Base-by-base conservation (phyloP, 2,113 vertebrate genomes). In the Geococcyx californianus region DNA sequence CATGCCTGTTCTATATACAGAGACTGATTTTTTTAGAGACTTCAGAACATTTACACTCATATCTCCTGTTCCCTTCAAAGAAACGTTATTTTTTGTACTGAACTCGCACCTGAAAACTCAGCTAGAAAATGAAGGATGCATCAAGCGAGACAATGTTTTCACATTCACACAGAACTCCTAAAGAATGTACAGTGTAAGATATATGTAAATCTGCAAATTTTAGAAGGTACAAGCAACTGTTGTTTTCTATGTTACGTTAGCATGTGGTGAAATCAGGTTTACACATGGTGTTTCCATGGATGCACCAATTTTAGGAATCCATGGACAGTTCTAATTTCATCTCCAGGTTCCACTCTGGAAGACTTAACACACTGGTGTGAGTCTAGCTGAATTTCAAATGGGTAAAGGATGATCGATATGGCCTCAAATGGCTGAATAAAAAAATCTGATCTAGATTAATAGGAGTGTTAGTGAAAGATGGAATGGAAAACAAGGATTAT, bases 361-460 rank as follows among this genome's bases (percentile, higher is more conserved):
- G 63, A 8, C 59, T 55, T 19, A 59, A 40, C 40, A n/a, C 0
- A 0, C 2, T 18, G 55, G 15, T 40, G 42, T 83, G 58, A 88
- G 83, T 85, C 78, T 38, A 69, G 75, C n/a, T 77, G n/a, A 51
- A 54, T 83, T 90, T 80, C 79, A 51, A 13, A 62, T 29, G 81
- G 68, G 55, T 11, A 68, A 26, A 77, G 52, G 62, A 80, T 44
- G 80, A 92, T 69, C 70, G 83, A 86, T 62, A 19, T 14, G n/a
- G 70, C 75, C 90, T 96, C 69, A 85, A 89, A 82, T 52, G 69
- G 70, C 14, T 76, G 84, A 97, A 85, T 62, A 87, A 91, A 93
- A 91, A 95, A 94, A 76, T 96, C 96, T 97, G 97, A 96, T 92
- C 54, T 11, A 69, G 84, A 97, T 97, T 96, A 97, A 95, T 78